These are phyloP conservation scores for Potorous gilbertii DNA, from an alignment of 2,797 vertebrate genomes.

Conservation along the genomic window DNA sequence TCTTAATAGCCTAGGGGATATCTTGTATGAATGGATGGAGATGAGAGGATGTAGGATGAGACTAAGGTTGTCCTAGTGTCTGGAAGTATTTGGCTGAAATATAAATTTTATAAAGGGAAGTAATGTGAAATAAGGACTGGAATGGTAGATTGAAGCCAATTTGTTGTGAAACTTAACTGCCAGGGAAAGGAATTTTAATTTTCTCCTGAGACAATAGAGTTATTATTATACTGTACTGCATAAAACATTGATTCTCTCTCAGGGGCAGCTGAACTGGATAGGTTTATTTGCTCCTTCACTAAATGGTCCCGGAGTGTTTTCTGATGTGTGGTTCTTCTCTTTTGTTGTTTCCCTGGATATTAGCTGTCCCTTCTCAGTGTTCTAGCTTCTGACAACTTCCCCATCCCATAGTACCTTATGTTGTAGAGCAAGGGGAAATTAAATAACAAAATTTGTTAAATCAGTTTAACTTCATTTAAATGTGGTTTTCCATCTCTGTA, in stretches of 20 bases:
- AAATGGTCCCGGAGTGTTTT: not conserved
- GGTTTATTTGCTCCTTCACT: not conserved
- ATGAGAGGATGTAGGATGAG: not conserved
- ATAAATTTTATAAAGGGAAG: not conserved
- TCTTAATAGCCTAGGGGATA: not conserved
- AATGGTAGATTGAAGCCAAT: not conserved
- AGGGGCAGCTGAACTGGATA: not conserved
- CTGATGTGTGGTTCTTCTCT: not conserved
- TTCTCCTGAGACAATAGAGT: not conserved
- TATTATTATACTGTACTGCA: not conserved
- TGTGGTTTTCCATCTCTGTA: not conserved
- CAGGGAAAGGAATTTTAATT: not conserved
- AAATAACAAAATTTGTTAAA: not conserved
- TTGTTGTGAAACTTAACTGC: not conserved
- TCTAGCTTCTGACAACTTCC: not conserved
- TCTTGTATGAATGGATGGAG: not conserved
- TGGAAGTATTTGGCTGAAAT: not conserved
- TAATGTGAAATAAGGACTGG: not conserved
- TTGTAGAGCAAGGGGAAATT: not conserved
- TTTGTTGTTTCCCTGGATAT: not conserved
- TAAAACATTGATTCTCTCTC: not conserved
- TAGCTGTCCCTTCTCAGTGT: not conserved
- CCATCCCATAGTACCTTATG: not conserved
- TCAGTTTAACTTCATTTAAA: not conserved
- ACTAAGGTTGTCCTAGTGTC: not conserved